Evolutionary conservation across 2,113 vertebrate genomes (phyloP), one percentile per base, ranked within the genome.

Genomic region (Pimephales promelas): DNA sequence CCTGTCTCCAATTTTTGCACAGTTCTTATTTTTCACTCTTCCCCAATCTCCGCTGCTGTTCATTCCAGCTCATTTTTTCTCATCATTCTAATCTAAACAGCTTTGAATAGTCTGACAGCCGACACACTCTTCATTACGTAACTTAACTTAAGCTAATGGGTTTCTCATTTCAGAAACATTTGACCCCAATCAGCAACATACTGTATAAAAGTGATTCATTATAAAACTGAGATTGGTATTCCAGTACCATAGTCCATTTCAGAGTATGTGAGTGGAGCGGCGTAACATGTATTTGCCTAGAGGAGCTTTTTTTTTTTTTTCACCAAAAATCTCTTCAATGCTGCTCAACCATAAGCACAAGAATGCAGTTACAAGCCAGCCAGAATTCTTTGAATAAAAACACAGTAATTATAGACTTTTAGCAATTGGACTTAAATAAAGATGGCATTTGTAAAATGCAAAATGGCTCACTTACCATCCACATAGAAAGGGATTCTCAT

Each of bases 401-500:
- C 20, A 20, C 36, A 80, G 52, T n/a, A 28, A 76, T 78, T 45
- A 83, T 68, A 40, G 64, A 20, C 31, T 36, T 36, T 66, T 36
- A 66, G 31, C 31, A 68, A 28, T 31, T 10, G 57, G 10, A 24
- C 5, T 31, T 36, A 68, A 68, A 68, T 34, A 22, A 66, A 66
- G 8, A 66, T 36, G 8, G 8, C 18, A 68, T 68, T 68, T 68
- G 31, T 20, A 31, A 66, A 66, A 71, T 34, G 26, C 70, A 80
- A 31, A 43, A 20, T 26, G 40, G 43, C 81, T 70, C 13, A 47
- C 86, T 95, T 93, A 98, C 97, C 94, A 87, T 93, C 92, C 28
- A 98, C 92, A 1, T 93, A 97, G 91, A 97, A 96, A 61, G 91
- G 57, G 0, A 92, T 88, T 34, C 47, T 91, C 79, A 94, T 88